These are phyloP conservation scores for Julus scandinavius DNA, from an alignment of 2,888 invertebrate genomes.

Conservation along the genomic window DNA sequence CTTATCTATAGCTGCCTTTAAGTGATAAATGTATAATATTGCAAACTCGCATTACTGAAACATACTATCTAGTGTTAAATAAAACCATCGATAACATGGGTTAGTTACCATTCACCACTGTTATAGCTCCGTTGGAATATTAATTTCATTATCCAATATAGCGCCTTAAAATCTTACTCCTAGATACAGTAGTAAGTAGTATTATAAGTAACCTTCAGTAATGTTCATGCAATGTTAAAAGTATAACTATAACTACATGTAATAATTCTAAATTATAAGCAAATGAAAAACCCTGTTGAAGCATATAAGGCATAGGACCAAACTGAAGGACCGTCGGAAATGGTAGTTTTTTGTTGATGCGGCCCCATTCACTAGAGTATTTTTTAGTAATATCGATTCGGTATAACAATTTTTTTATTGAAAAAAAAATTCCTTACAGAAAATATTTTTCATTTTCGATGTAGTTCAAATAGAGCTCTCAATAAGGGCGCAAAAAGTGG, in stretches of 20 bases:
- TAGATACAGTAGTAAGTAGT: not conserved
- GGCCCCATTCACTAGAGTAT: not conserved
- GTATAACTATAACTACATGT: not conserved
- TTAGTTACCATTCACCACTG: not conserved
- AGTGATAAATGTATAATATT: no score
- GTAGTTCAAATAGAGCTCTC: not conserved
- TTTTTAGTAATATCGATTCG: conserved; percentile 14
- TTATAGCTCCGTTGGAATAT: not conserved
- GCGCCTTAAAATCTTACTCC: not conserved
- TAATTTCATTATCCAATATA: not conserved
- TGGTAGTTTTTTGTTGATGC: not conserved
- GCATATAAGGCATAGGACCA: not conserved
- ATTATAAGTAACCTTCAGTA: not conserved
- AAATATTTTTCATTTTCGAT: conserved; percentile 30
- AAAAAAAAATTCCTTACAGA: conserved; percentile 6
- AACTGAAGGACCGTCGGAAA: not conserved
- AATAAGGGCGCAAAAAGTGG: not conserved
- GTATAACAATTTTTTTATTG: conserved; percentile 26
- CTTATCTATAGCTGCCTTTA: not conserved
- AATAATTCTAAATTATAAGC: not conserved
- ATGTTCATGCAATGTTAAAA: not conserved
- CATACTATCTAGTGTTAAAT: not conserved
- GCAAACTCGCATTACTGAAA: no score
- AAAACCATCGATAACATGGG: not conserved
- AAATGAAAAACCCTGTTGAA: conserved; percentile 12